phyloP scores from a whole-genome alignment of 2,888 invertebrate species.

The Tenodera sinensis region DNA sequence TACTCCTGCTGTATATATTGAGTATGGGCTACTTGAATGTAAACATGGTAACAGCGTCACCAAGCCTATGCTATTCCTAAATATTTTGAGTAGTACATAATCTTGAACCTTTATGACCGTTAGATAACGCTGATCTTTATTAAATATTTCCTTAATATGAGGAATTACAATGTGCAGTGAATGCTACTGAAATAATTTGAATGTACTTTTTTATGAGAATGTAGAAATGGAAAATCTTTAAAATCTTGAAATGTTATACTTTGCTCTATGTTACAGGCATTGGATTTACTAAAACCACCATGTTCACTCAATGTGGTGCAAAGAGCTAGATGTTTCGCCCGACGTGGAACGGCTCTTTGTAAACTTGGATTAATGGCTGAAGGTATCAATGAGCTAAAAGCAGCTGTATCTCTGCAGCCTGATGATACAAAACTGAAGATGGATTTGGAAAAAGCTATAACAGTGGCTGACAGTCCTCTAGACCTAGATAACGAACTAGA shows the following conservation, averaged over 20 bases:
- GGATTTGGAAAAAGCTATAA: conserved; percentile 50
- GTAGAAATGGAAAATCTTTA: neutral
- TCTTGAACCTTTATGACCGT: too few relatives aligned
- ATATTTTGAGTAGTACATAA: too few relatives aligned
- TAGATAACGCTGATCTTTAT: too few relatives aligned
- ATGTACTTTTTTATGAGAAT: neutral
- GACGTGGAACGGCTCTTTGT: conserved; percentile 71
- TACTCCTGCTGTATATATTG: too few relatives aligned
- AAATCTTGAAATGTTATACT: neutral
- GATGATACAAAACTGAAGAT: conserved; percentile 57
- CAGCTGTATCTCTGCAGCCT: conserved; percentile 64
- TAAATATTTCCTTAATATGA: too few relatives aligned
- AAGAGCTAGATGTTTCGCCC: conserved; percentile 67
- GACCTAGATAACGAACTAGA: too few relatives aligned
- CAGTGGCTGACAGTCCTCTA: conserved; percentile 23
- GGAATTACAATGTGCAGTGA: too few relatives aligned
- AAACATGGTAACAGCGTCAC: too few relatives aligned
- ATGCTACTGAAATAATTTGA: neutral
- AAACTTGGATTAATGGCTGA: conserved; percentile 65
- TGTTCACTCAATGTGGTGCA: conserved; percentile 67
- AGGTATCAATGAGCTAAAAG: conserved; percentile 70
- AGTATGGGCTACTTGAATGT: too few relatives aligned
- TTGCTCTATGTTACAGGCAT: conserved; percentile 49
- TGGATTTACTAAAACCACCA: conserved; percentile 70
- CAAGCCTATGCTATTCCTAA: too few relatives aligned